Evolutionary conservation across 2,888 invertebrate genomes (phyloP).

Genomic region (Spatulosminthurus flaviceps): DNA sequence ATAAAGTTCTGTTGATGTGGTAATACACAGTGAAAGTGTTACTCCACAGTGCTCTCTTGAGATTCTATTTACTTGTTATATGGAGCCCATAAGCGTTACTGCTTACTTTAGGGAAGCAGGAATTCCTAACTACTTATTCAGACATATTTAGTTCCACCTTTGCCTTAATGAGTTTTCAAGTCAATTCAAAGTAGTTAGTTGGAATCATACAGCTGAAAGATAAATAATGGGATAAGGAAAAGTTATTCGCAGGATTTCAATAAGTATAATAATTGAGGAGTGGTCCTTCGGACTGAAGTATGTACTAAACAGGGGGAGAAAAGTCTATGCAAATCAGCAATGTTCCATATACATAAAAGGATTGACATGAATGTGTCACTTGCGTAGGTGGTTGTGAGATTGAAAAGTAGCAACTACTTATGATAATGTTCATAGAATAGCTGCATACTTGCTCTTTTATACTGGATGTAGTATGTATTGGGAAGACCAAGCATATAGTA

Average conservation of each 20-base stretch:
- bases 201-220: constrained; percentile 16
- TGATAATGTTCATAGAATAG: background rate
- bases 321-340: constrained; percentile 38
- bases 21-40: no score
- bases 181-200: constrained; percentile 21
- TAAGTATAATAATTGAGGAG: constrained; percentile 19
- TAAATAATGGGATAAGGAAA: constrained; percentile 18
- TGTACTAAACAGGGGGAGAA: background rate
- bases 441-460: no score
- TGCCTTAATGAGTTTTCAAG: constrained; percentile 5
- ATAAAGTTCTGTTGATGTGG: no score
- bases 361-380: constrained; percentile 40
- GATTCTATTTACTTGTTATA: no score
- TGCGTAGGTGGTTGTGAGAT: constrained; percentile 5
- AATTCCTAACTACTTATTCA: constrained; percentile 9
- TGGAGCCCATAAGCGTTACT: no score
- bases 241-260: background rate
- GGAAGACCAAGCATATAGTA: background rate
- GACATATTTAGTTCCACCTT: constrained; percentile 23
- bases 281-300: background rate
- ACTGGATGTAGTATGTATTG: no score
- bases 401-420: constrained; percentile 18
- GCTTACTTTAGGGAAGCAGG: background rate
- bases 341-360: constrained; percentile 35
- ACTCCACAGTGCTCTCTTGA: no score